Conservation (phyloP, 92 coral and sea anemone species). For the Meandrina meandrites region DNA sequence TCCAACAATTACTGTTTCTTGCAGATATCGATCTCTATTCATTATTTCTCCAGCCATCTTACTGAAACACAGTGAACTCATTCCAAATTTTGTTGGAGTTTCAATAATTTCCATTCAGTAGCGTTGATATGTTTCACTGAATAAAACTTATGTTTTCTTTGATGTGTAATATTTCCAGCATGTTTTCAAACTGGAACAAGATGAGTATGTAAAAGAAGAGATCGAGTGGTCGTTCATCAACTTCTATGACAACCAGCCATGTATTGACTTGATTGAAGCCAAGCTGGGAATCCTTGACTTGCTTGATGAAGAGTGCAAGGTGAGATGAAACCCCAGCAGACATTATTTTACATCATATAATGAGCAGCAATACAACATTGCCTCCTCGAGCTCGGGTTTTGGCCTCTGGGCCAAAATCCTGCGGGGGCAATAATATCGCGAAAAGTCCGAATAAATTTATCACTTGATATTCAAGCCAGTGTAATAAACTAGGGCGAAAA, state of each 20-base stretch:
- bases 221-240: slow-evolving; percentile 98
- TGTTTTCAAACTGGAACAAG: slow-evolving; percentile 97
- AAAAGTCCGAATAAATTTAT: too few species aligned
- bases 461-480: too few species aligned
- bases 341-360: not conserved
- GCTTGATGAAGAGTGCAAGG: slow-evolving; percentile 99
- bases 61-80: too few species aligned
- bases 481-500: too few species aligned
- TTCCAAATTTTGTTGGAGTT: not conserved
- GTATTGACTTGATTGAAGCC: slow-evolving; percentile 94
- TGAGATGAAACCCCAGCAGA: not conserved
- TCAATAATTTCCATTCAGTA: too few species aligned
- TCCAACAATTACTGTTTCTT: too few species aligned
- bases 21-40: too few species aligned
- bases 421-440: too few species aligned
- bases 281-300: slow-evolving; percentile 94
- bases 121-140: not conserved
- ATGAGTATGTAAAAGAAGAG: slow-evolving; percentile 91
- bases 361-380: too few species aligned
- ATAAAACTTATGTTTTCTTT: not conserved
- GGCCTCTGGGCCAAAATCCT: too few species aligned
- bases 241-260: slow-evolving; percentile 96
- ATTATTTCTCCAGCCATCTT: too few species aligned
- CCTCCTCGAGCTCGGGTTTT: too few species aligned
- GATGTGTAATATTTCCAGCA: slow-evolving; percentile 61